Evolutionary conservation across 2,113 vertebrate species (phyloP), one percentile per base, ranked within the genome.

Genomic region (Cinclus cinclus): DNA sequence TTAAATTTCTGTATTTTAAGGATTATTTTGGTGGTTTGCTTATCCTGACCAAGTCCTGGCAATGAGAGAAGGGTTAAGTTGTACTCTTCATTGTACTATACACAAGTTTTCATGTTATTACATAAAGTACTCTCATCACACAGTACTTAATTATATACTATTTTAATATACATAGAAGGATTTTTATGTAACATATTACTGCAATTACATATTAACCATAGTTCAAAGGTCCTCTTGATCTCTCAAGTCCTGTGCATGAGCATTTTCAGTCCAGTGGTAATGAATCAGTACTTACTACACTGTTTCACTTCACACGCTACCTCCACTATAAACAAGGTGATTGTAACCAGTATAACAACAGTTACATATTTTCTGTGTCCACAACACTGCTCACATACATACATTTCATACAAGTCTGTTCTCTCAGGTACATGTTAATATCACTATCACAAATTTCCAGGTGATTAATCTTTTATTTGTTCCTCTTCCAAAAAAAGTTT

Each of bases 301-400:
- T 87, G 23, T 50, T 90, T 87, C 80, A 41, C 53, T 96, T 84
- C 46, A 64, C 52, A 70, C 22, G 4, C 37, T 84, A 63, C 47
- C 88, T 94, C 79, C 75, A 52, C 88, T 96, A 87, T 18, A 92
- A 44, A 84, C 18, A 77, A 94, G 49, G 42, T 90, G 44, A 96
- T 14, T 80, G 70, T 94, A 53, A 74, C 13, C 67, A 95, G 79
- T 88, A 74, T 64, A 91, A 74, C 25, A 79, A 63, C 47, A 95
- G 90, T 94, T 83, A 77, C 15, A 76, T 18, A 79, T 95, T 96
- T 95, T 41, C 17, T 81, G 58, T 25, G 62, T 73, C 56, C 94
- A 84, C 59, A 69, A 21, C 8, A 41, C 50, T 62, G 83, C 16
- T 68, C 28, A 25, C 25, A 37, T 2, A 27, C 35, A 37, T 5